Base-by-base conservation (phyloP, 2,113 vertebrate species). In the Gallinago paraguaiae region DNA sequence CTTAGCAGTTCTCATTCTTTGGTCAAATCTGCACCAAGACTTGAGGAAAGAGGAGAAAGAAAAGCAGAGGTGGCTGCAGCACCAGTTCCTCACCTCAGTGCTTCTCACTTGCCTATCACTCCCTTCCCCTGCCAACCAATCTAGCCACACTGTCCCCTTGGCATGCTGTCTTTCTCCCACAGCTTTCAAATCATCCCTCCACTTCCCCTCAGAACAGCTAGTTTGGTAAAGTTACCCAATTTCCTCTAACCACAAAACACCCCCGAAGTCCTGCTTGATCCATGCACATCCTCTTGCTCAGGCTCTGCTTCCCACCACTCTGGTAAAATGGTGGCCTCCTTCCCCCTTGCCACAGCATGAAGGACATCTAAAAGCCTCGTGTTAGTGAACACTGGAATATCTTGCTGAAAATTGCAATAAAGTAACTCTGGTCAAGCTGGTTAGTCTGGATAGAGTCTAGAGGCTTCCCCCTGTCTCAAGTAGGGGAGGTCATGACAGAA, bases 61-160 rank as follows among this genome's bases (percentile, higher is more conserved):
- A 79, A 33, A 91, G 56, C 31, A 57, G 60, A 74, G 12, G 13
- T 0, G 2, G 43, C n/a, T 23, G 70, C 50, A 53, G 48, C 46
- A 71, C 63, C 69, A 78, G 41, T 46, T 81, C 10, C 57, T 75
- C 35, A 41, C 11, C 23, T 76, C 51, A 56, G 17, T 15, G 17
- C 25, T 81, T 82, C 75, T 82, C 39, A 15, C 7, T 71, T 59
- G 27, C 28, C 70, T 13, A 5, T 48, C 39, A 53, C 0, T 0
- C 4, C 18, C 13, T 82, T 90, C 65, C 35, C 9, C 13, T 67
- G 37, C 7, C n/a, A 75, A 20, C 25, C 11, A 12, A 65, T 15
- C n/a, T 23, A 78, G 33, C 33, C 37, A 19, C 33, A 12, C 33
- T 28, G 37, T 11, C 11, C 23, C 37, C 45, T 59, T 61, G 39